Evolutionary conservation across 2,797 vertebrate genomes (phyloP).

Genomic region (Siniperca scherzeri): DNA sequence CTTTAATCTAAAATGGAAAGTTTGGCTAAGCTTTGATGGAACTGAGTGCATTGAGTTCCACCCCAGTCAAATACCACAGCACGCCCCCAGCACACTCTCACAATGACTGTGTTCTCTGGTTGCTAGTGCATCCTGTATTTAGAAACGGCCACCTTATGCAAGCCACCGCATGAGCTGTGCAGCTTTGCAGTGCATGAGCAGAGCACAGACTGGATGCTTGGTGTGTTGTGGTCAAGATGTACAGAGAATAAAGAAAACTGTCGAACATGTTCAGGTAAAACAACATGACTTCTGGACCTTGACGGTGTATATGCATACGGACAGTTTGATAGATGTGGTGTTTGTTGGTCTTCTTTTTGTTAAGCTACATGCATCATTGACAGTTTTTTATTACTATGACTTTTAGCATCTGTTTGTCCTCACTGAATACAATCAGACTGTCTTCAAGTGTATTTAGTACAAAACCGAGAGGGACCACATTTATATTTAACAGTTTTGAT

Average conservation of each 20-base stretch:
- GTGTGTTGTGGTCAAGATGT: conserved; percentile 58
- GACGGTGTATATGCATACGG: not conserved
- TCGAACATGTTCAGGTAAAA: conserved; percentile 4
- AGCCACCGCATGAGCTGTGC: conserved; percentile 56
- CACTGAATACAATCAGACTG: not conserved
- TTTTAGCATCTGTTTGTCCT: not conserved
- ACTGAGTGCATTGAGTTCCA: conserved; percentile 62
- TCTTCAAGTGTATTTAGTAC: not conserved
- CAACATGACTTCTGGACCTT: not conserved
- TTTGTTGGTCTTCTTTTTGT: conserved; percentile 1
- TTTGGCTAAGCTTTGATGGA: conserved; percentile 65
- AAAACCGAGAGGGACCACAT: not conserved
- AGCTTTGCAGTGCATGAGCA: conserved; percentile 65
- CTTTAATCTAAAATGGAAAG: conserved; percentile 78
- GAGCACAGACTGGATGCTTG: conserved; percentile 2
- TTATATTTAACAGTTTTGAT: not conserved
- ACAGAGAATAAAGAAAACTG: conserved; percentile 36
- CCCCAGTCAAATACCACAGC: conserved; percentile 65
- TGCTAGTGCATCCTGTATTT: conserved; percentile 54
- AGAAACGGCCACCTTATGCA: conserved; percentile 62
- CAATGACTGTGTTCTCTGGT: conserved; percentile 73
- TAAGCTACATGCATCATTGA: not conserved
- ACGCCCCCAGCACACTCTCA: conserved; percentile 76
- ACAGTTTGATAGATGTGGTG: not conserved
- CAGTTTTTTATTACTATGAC: not conserved